These are phyloP conservation scores for Hestina assimilis DNA, from an alignment of 1,140 invertebrate species.

Conservation along the genomic window DNA sequence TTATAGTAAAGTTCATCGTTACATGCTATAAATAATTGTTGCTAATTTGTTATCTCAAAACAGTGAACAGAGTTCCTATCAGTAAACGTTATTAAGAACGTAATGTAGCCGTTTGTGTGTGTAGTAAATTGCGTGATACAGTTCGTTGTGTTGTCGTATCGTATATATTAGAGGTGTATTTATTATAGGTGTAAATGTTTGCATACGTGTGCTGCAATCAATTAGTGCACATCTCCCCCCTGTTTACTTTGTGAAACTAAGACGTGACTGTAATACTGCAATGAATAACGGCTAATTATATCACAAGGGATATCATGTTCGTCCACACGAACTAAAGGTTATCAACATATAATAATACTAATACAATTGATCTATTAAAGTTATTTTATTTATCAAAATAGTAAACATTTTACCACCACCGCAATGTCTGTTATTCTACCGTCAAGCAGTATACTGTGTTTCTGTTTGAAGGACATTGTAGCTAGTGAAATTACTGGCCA, in stretches of 20 bases:
- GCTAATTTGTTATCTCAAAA: too few relatives aligned
- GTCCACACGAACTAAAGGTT: too few relatives aligned
- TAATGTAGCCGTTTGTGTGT: background rate
- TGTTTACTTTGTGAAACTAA: conserved; percentile 41
- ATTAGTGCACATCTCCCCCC: conserved; percentile 41
- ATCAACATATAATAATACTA: too few relatives aligned
- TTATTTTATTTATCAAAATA: too few relatives aligned
- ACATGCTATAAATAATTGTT: conserved; percentile 11
- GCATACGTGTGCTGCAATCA: conserved; percentile 47
- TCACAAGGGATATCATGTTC: conserved; percentile 10
- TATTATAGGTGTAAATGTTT: conserved; percentile 36
- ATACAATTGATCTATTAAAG: too few relatives aligned
- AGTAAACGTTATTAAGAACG: background rate
- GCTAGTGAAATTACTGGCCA: too few relatives aligned
- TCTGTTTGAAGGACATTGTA: too few relatives aligned
- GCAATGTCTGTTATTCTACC: too few relatives aligned
- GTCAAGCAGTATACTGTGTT: too few relatives aligned
- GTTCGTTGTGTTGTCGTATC: background rate
- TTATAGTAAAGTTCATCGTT: background rate
- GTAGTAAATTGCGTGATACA: background rate
- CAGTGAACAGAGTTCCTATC: too few relatives aligned
- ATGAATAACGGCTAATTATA: conserved; percentile 31
- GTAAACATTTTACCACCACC: too few relatives aligned
- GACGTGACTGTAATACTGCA: conserved; percentile 35
- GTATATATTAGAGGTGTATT: conserved; percentile 2